Evolutionary conservation across 2,797 vertebrate genomes (phyloP), one percentile per base, ranked within the genome.

Genomic region (Falco columbarius): DNA sequence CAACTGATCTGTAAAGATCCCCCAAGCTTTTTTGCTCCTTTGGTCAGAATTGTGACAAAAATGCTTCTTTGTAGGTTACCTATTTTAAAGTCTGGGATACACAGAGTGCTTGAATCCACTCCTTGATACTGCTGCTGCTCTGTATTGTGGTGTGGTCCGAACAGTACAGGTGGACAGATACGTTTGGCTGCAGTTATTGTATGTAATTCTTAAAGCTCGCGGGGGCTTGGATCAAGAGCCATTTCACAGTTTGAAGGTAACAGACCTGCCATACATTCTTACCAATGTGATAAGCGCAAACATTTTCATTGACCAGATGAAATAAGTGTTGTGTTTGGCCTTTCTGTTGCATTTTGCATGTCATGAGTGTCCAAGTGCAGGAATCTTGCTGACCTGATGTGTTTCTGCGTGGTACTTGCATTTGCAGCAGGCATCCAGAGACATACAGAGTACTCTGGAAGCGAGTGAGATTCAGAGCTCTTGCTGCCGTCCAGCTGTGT

Each of bases 141-240:
- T 59, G 15, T 34, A 8, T 6, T 1, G 0, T 30, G 51, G 2
- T 38, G 32, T 1, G 20, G 19, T 55, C 49, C 40, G 46, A 38
- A 24, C 14, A 30, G 3, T 24, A 30, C 30, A 59, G 17, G 46
- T 49, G 52, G 47, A 36, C 63, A 72, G 26, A 46, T 14, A 8
- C 0, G 0, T 27, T 55, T 56, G 22, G 14, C n/a, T 70, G 4
- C 19, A 51, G 21, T 73, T 79, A 36, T 13, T 44, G 9, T 6
- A 2, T 19, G 12, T n/a, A n/a, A 12, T 44, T 74, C 47, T 26
- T 62, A 34, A 68, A 62, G 27, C 21, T 46, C 27, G 14, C 7
- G 15, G 29, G 21, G 20, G 30, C 23, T 56, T 36, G 32, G n/a
- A 29, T 54, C 29, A 52, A 17, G 44, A 52, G 20, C 46, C 23